phyloP scores from a whole-genome alignment of 2,888 invertebrate genomes.

The Harpalus rufipes region DNA sequence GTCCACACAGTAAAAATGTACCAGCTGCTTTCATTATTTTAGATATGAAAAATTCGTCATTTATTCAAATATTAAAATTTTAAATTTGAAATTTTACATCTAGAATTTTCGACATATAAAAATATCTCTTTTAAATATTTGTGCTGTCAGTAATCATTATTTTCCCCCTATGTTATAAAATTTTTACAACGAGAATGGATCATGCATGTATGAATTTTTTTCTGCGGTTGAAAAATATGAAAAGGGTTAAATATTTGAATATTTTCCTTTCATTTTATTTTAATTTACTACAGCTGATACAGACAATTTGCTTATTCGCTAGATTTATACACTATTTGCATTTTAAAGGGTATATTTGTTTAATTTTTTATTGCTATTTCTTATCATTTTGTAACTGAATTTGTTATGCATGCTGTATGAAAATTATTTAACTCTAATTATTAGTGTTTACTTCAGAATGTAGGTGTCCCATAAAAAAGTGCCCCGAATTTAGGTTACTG shows the following conservation, averaged over 20 bases:
- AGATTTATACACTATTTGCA: too few species aligned
- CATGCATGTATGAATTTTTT: conserved; percentile 13
- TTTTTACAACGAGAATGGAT: background rate
- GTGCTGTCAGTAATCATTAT: conserved; percentile 18
- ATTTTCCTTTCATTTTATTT: too few species aligned
- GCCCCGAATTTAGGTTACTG: too few species aligned
- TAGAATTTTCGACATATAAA: background rate
- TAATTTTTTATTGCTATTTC: too few species aligned
- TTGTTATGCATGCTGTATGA: too few species aligned
- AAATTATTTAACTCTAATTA: too few species aligned
- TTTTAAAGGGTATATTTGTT: too few species aligned
- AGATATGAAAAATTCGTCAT: background rate
- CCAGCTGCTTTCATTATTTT: conserved; percentile 32
- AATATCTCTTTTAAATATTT: conserved; percentile 22
- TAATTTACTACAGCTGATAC: too few species aligned
- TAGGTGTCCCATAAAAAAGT: too few species aligned
- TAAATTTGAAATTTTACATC: conserved; percentile 12
- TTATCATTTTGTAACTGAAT: too few species aligned
- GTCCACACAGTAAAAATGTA: conserved; percentile 28
- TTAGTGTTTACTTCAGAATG: too few species aligned
- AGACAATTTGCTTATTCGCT: too few species aligned
- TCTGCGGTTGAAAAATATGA: background rate
- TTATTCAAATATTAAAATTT: conserved; percentile 42
- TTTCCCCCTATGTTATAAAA: conserved; percentile 15
- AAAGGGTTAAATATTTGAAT: background rate